Conservation (phyloP, 2,797 vertebrate genomes). For the Melanotaenia pygmaea region DNA sequence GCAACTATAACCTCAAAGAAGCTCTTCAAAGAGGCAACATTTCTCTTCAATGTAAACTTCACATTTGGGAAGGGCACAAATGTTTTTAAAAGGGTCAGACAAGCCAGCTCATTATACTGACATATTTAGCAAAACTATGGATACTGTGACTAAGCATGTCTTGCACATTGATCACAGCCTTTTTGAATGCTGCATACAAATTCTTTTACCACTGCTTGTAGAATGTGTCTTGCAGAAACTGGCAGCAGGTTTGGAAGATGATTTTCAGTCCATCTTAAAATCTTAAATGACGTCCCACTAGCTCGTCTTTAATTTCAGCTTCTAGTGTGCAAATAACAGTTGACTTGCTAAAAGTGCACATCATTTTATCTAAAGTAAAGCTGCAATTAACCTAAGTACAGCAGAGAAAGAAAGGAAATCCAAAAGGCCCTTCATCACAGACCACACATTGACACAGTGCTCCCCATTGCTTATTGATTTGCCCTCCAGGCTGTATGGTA, state of each 20-base stretch:
- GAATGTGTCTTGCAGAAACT: not conserved
- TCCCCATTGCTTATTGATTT: conserved; percentile 14
- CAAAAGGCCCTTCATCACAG: not conserved
- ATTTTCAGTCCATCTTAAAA: not conserved
- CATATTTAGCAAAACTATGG: not conserved
- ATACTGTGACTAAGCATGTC: not conserved
- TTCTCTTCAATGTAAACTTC: not conserved
- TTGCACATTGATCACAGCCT: not conserved
- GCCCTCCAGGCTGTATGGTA: not conserved
- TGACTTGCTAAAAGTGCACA: not conserved
- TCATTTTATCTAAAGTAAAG: not conserved
- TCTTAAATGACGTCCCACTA: not conserved
- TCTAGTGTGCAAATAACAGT: not conserved
- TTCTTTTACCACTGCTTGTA: not conserved
- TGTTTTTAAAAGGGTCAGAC: not conserved
- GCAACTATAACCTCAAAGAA: not conserved
- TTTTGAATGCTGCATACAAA: not conserved
- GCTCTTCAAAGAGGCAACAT: conserved; percentile 4
- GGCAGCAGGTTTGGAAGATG: not conserved
- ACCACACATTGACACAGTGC: not conserved
- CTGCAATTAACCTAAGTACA: not conserved
- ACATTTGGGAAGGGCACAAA: not conserved
- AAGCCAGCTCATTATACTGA: not conserved
- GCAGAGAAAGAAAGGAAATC: not conserved
- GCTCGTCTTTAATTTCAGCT: not conserved